Base-by-base conservation (phyloP, 2,797 vertebrate species). In the Botia almorhae region DNA sequence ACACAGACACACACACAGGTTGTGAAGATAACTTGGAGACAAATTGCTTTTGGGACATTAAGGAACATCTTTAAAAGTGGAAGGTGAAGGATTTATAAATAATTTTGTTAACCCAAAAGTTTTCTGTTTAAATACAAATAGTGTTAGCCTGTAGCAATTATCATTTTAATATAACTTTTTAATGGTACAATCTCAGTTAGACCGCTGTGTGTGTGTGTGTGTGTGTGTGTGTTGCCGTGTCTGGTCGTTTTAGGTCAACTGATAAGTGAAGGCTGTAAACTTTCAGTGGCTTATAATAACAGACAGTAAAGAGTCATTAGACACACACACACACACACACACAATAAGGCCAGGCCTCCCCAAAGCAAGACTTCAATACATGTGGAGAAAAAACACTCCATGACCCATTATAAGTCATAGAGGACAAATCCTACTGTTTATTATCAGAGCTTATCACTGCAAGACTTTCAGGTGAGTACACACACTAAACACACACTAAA, bases 281-380 rank as follows among this genome's bases (percentile, higher is more conserved):
- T 29, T 74, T 50, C 56, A 64, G 55, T 76, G 53, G 76, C 75
- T 43, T 81, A 36, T 39, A 79, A 74, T 78, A 80, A 79, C 70
- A 84, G 55, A 81, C 13, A 14, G 21, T 55, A 16, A 12, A 60
- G 19, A 63, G 67, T 58, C 72, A 82, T 21, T 16, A 33, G 33
- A 33, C 33, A 3, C 33, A 46, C 17, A 50, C 2, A 78, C 21
- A 76, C 8, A 39, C 51, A 74, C 60, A 51, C 39, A 63, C 11
- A 50, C 65, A 19, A 61, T n/a, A 46, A 29, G 65, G 5, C 55
- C 64, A 26, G 58, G 11, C 11, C 46, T 55, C 39, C 60, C 50
- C 10, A 33, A 53, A 56, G 23, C 80, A n/a, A 55, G 7, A 79
- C 46, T 46, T 71, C 48, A 43, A 6, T 53, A 51, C 7, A 60